A percentile compares a stretch with the other conserved stretches of the same genome.
Conservation (phyloP, 1,140 invertebrate genomes). For the Drosophila tropicalis region DNA sequence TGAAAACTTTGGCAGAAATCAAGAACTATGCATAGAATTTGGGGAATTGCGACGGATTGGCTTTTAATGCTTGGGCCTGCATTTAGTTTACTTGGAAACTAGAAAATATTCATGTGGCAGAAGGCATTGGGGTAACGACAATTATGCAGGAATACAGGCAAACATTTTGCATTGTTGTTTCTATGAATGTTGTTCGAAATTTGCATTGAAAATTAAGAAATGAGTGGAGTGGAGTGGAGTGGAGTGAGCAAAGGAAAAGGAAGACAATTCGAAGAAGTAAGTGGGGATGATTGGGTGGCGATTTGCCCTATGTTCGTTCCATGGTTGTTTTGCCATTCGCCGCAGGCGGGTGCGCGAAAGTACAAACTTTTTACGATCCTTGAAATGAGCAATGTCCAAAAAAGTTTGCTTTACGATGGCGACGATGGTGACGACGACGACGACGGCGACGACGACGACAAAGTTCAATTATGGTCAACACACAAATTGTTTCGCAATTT, state of each 20-base stretch:
- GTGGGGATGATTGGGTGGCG: not conserved
- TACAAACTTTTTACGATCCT: slow-evolving; percentile 50
- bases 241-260: not conserved
- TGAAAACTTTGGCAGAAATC: slow-evolving; percentile 57
- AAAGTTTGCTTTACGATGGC: slow-evolving; percentile 52
- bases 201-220: slow-evolving; percentile 37
- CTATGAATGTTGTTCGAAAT: slow-evolving; percentile 15
- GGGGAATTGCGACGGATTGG: slow-evolving; percentile 23
- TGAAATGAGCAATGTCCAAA: slow-evolving; percentile 54
- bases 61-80: slow-evolving; percentile 24
- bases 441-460: slow-evolving; percentile 36
- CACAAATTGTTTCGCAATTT: slow-evolving; percentile 82
- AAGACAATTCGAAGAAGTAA: slow-evolving; percentile 8
- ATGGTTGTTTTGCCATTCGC: slow-evolving; percentile 45
- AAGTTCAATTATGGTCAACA: slow-evolving; percentile 81
- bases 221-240: not conserved
- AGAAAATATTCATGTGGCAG: slow-evolving; percentile 66
- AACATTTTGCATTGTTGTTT: slow-evolving; percentile 49
- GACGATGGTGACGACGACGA: slow-evolving; percentile 37
- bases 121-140: slow-evolving; percentile 15
- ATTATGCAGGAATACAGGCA: slow-evolving; percentile 31
- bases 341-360: slow-evolving; percentile 60
- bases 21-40: slow-evolving; percentile 25
- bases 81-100: not conserved
- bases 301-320: slow-evolving; percentile 37